A percentile compares a stretch with the other conserved stretches of the same genome.
Evolutionary conservation across 2,113 vertebrate species (phyloP).

Genomic region (Ailuropoda melanoleuca): DNA sequence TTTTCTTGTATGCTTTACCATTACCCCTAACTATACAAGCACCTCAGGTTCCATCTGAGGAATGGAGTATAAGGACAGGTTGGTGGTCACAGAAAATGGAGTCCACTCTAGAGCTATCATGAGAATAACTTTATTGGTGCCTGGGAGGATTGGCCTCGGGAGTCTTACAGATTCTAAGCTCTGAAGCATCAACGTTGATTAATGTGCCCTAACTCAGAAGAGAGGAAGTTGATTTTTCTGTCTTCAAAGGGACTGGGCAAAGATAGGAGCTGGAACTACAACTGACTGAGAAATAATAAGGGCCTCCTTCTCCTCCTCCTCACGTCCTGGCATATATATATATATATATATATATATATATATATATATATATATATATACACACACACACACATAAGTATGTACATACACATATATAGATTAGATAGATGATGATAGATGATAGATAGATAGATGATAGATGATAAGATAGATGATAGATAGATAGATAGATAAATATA

Average conservation of each 20-base stretch:
- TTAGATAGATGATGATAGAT: neutral
- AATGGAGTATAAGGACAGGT: neutral
- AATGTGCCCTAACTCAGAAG: neutral
- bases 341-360: neutral
- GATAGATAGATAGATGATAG: neutral
- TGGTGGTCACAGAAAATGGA: neutral
- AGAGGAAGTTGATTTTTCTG: neutral
- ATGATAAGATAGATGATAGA: neutral
- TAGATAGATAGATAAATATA: neutral
- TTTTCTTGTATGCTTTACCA: too few relatives aligned
- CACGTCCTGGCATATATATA: neutral
- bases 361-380: neutral
- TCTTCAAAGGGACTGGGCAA: neutral
- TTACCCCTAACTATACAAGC: neutral
- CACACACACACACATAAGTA: neutral
- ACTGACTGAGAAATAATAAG: neutral
- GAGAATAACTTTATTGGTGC: neutral
- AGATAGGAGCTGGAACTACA: neutral
- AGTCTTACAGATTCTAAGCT: neutral
- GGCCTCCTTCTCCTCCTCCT: neutral
- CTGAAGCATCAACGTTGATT: neutral
- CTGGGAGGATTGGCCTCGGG: neutral
- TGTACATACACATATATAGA: neutral
- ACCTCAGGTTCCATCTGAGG: neutral
- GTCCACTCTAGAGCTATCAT: neutral